phyloP scores from a whole-genome alignment of 2,888 invertebrate species.

The Standfussiana lucernea region DNA sequence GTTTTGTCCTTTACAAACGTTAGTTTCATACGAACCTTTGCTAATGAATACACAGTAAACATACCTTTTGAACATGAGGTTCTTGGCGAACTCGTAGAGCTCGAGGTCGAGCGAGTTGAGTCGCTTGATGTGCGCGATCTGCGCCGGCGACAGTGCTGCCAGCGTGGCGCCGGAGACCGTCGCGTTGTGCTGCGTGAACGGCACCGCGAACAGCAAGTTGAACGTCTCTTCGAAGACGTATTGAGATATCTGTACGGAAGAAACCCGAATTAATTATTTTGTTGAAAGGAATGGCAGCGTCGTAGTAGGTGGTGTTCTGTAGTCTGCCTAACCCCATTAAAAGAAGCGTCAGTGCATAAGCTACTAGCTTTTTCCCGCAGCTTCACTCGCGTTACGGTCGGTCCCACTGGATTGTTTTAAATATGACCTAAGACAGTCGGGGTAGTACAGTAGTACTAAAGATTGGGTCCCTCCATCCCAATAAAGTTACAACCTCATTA shows the following conservation, averaged over 20 bases:
- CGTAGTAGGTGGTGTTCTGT: not conserved
- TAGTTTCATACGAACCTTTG: conserved; percentile 32
- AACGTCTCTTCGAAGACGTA: conserved; percentile 98
- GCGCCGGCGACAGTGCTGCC: conserved; percentile 93
- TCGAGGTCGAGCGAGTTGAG: conserved; percentile 97
- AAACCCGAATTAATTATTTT: not conserved
- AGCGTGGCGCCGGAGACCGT: conserved; percentile 96
- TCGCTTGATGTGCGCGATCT: conserved; percentile 94
- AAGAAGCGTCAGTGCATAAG: not conserved
- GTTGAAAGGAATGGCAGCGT: not conserved
- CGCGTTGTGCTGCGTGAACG: conserved; percentile 97
- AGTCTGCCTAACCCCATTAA: not conserved
- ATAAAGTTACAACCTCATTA: not conserved
- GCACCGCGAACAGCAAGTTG: conserved; percentile 96
- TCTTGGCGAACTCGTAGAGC: conserved; percentile 97
- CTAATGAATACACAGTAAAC: conserved; percentile 56
- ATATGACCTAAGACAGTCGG: not conserved
- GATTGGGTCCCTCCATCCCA: not conserved
- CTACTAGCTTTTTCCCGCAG: not conserved
- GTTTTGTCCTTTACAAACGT: conserved; percentile 45
- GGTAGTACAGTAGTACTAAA: not conserved
- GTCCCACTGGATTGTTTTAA: not conserved
- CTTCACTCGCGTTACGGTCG: not conserved
- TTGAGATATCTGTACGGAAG: conserved; percentile 93
- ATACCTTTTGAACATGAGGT: conserved; percentile 94